Percentiles rank a stretch among this genome's conserved stretches.
Evolutionary conservation across 2,797 vertebrate species (phyloP).

Genomic region (Decapterus maruadsi): DNA sequence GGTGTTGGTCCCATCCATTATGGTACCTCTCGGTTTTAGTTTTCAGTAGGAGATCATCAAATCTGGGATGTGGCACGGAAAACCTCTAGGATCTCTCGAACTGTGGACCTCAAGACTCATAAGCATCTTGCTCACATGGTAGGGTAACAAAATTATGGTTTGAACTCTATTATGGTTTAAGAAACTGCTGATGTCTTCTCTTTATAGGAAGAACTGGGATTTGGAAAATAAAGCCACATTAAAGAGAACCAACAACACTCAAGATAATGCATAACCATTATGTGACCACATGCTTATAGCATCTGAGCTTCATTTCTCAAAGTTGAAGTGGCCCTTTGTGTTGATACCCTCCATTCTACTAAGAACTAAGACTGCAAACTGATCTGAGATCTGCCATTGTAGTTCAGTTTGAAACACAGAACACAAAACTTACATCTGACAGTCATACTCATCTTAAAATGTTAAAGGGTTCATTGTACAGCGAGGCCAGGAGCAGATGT

Average conservation of each 20-base stretch:
- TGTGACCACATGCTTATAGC: slow-evolving; percentile 49
- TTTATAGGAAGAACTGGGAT: slow-evolving; percentile 64
- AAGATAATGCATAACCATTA: slow-evolving; percentile 69
- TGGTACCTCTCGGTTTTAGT: slow-evolving; percentile 43
- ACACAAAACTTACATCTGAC: slow-evolving; percentile 41
- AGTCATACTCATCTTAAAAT: slow-evolving; percentile 30
- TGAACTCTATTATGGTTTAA: slow-evolving; percentile 69
- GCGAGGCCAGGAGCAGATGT: slow-evolving; percentile 48
- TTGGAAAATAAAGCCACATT: slow-evolving; percentile 74
- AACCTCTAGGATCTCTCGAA: slow-evolving; percentile 45
- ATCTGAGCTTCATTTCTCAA: slow-evolving; percentile 44
- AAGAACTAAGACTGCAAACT: slow-evolving; percentile 12
- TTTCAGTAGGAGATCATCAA: slow-evolving; percentile 56
- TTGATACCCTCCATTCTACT: slow-evolving; percentile 18
- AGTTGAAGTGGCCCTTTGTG: slow-evolving; percentile 42
- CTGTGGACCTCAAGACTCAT: slow-evolving; percentile 39
- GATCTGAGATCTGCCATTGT: slow-evolving; percentile 25
- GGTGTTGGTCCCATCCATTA: slow-evolving; percentile 27
- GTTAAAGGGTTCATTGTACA: slow-evolving; percentile 54
- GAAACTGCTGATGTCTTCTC: slow-evolving; percentile 76
- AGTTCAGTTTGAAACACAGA: slow-evolving; percentile 42
- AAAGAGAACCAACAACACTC: slow-evolving; percentile 66
- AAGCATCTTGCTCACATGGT: slow-evolving; percentile 48
- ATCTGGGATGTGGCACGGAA: slow-evolving; percentile 61
- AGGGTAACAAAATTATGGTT: slow-evolving; percentile 62